These are phyloP conservation scores for Himalopsyche tibetana DNA, from an alignment of 2,888 invertebrate genomes.

Conservation along the genomic window DNA sequence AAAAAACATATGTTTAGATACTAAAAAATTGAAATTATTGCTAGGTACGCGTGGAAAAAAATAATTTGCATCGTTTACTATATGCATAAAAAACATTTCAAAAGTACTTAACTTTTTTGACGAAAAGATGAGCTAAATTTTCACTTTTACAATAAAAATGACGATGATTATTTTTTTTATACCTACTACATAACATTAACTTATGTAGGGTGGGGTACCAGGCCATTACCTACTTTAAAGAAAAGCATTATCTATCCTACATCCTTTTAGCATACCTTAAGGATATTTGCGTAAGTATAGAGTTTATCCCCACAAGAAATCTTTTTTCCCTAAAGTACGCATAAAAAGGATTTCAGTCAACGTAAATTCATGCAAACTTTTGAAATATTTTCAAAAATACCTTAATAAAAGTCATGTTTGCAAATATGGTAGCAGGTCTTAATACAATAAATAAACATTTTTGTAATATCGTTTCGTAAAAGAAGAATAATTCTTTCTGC, in stretches of 20 bases:
- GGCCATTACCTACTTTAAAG: constrained; percentile 22
- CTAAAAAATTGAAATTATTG: too few species aligned
- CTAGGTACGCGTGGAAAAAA: too few species aligned
- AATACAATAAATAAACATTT: not conserved
- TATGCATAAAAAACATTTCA: too few species aligned
- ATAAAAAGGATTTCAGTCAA: constrained; percentile 34
- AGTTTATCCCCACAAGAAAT: constrained; percentile 1
- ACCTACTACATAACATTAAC: not conserved
- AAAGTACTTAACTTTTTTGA: too few species aligned
- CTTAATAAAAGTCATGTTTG: constrained; percentile 9
- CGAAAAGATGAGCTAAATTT: too few species aligned
- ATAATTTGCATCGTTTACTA: too few species aligned
- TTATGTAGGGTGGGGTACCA: not conserved
- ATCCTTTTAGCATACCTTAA: constrained; percentile 35
- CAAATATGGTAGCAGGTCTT: not conserved
- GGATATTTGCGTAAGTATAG: constrained; percentile 33
- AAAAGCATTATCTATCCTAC: constrained; percentile 26
- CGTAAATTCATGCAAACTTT: not conserved
- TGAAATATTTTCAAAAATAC: not conserved
- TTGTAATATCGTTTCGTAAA: not conserved
- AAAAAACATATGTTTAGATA: too few species aligned
- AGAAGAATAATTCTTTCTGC: too few species aligned
- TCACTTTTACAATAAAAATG: too few species aligned
- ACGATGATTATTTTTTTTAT: not conserved
- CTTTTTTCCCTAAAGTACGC: constrained; percentile 24